Conservation (phyloP, 2,113 vertebrate species). For the Corythornis cristatus region DNA sequence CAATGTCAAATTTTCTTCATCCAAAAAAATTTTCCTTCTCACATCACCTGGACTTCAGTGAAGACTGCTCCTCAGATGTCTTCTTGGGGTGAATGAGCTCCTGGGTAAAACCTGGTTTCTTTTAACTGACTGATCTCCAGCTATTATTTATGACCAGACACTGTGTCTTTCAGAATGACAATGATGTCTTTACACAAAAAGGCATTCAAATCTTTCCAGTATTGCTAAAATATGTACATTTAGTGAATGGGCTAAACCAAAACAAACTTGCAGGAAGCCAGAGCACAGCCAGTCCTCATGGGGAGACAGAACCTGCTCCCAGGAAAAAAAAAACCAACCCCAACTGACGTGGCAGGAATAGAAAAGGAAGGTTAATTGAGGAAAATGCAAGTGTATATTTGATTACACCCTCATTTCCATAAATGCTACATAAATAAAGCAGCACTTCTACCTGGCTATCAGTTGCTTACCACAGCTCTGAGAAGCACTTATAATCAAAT, state of each 20-base stretch:
- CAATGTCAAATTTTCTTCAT: neutral
- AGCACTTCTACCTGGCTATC: constrained; percentile 66
- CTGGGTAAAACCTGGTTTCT: neutral
- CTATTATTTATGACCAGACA: neutral
- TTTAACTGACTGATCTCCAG: neutral
- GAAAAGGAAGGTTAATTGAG: constrained; percentile 60
- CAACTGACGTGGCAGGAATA: neutral
- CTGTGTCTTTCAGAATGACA: neutral
- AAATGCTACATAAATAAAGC: constrained; percentile 66
- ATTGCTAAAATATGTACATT: neutral
- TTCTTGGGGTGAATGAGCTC: neutral
- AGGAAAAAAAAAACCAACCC: neutral
- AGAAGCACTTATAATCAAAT: constrained; percentile 74
- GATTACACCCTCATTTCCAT: constrained; percentile 69
- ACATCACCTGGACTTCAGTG: neutral
- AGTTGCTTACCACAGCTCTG: constrained; percentile 32
- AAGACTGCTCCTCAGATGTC: neutral
- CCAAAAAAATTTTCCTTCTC: neutral
- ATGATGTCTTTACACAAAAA: neutral
- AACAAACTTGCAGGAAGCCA: neutral
- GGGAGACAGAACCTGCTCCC: neutral
- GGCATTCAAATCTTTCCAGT: neutral
- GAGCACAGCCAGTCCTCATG: neutral
- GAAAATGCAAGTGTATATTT: constrained; percentile 54
- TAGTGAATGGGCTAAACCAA: neutral